Base-by-base conservation (phyloP, 2,797 vertebrate species). In the Etheostoma nigrum region DNA sequence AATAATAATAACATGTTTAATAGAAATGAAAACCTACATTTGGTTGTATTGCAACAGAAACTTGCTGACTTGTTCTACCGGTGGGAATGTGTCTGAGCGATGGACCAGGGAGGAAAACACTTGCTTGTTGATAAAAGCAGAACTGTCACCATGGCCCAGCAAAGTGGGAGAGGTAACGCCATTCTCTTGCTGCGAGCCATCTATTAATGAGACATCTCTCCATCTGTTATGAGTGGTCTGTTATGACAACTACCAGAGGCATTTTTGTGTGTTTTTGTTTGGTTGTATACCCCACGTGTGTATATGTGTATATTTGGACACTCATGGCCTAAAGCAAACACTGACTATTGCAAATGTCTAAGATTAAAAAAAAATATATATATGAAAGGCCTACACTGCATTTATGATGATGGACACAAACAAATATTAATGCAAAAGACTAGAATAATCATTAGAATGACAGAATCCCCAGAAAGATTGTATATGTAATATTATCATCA, bases 151-250 rank as follows among this genome's bases (percentile, higher is more conserved):
- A 55, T 44, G 62, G 67, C 75, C 65, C 62, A 67, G 81, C 44
- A 65, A 79, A 88, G 84, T 85, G 79, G 81, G 54, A 88, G 87
- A 88, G 86, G 86, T 89, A 91, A 88, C 78, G 75, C 84, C 82
- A 66, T 64, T 82, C 76, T 81, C 76, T 87, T 79, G 86, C 92
- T 92, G 79, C 80, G 45, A 89, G 90, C 86, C 16, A 36, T 83
- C 86, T 84, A 85, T 86, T 93, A 92, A 92, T 91, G 89, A 94
- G 86, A 83, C 89, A 86, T 91, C 88, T 86, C 79, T 91, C 89
- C 67, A 86, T 91, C 90, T 82, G 81, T 30, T 30, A 30, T 30
- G 58, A 78, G 67, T 78, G 82, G 86, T 78, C 67, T 83, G 83
- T 84, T 88, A 88, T 91, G 90, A 93, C 91, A 92, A 86, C 83